phyloP scores from a whole-genome alignment of 2,888 invertebrate species.

The Ephialtes manifestator region DNA sequence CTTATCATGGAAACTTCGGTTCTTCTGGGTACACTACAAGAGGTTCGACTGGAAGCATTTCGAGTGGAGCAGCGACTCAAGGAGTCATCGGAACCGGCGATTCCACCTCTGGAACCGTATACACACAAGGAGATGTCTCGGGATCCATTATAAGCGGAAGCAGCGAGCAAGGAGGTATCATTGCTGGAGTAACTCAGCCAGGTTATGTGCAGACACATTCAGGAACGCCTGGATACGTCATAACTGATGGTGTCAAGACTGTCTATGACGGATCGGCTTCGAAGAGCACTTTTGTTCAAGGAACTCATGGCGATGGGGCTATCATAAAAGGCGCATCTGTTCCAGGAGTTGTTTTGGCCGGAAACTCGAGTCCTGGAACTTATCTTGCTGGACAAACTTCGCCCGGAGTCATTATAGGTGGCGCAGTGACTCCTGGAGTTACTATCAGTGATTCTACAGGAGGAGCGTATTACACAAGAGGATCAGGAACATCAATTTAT shows the following conservation, averaged over 20 bases:
- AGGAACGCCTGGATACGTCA: conserved; percentile 75
- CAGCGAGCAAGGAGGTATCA: conserved; percentile 70
- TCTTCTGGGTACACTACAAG: conserved; percentile 33
- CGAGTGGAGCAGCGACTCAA: conserved; percentile 67
- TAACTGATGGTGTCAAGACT: conserved; percentile 72
- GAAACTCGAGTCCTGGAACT: conserved; percentile 67
- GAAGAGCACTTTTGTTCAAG: conserved; percentile 24
- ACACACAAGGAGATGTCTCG: conserved; percentile 70
- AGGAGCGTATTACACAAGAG: conserved; percentile 35
- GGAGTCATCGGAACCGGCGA: conserved; percentile 67
- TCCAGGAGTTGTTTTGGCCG: conserved; percentile 69
- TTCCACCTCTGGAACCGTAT: conserved; percentile 72
- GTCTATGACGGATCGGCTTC: conserved; percentile 67
- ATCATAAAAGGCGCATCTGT: conserved; percentile 62
- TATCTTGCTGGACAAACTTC: conserved; percentile 72
- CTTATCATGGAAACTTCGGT: conserved; percentile 44
- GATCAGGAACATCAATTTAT: conserved; percentile 53
- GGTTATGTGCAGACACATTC: conserved; percentile 74
- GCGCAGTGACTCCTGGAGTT: conserved; percentile 66
- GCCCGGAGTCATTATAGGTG: conserved; percentile 68
- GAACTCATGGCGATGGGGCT: conserved; percentile 58
- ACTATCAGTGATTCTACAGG: conserved; percentile 56
- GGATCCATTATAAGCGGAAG: conserved; percentile 68
- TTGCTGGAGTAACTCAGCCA: conserved; percentile 70
- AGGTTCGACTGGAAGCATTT: conserved; percentile 55